Percentiles rank a stretch among this genome's conserved stretches.
Evolutionary conservation across 2,888 invertebrate genomes (phyloP).

Genomic region (Amiota mariae): DNA sequence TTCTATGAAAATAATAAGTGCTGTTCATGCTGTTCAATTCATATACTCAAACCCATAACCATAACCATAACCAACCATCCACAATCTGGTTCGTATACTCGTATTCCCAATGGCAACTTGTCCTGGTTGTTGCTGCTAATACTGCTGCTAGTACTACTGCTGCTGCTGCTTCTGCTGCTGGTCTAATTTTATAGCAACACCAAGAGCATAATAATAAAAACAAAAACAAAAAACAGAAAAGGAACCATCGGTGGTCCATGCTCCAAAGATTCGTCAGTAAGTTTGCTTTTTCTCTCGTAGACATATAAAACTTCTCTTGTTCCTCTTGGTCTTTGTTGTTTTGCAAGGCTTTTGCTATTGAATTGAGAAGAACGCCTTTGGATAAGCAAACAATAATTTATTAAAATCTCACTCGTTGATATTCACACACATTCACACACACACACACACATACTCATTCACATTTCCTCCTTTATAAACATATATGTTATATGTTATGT

Average conservation of each 20-base stretch:
- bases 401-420: conserved; percentile 54
- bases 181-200: too few species aligned
- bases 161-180: neutral
- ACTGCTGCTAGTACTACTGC: neutral
- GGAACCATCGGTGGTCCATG: neutral
- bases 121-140: neutral
- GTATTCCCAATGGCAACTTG: neutral
- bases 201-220: too few species aligned
- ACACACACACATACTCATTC: neutral
- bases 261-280: neutral
- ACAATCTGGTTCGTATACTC: neutral
- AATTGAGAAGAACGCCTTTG: conserved; percentile 58
- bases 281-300: neutral
- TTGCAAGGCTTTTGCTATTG: conserved; percentile 7
- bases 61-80: too few species aligned
- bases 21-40: neutral
- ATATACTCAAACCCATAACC: neutral
- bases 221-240: too few species aligned
- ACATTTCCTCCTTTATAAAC: neutral
- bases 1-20: neutral
- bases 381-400: conserved; percentile 67
- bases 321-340: neutral
- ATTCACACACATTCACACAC: conserved; percentile 25
- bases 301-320: neutral
- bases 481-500: neutral